phyloP scores from a whole-genome alignment of 2,797 vertebrate species.

The Pterois miles region DNA sequence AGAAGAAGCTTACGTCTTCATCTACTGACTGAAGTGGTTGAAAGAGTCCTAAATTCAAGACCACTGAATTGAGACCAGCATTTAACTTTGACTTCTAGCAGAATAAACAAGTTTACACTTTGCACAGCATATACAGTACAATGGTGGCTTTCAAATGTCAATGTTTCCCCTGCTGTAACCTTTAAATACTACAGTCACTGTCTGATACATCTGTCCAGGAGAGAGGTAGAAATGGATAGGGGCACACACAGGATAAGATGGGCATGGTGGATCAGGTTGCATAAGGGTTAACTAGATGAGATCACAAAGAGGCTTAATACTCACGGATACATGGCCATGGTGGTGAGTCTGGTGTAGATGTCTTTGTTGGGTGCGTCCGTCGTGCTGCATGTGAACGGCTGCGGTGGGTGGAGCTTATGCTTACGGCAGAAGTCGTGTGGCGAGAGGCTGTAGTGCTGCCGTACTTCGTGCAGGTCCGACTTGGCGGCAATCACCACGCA shows the following conservation, averaged over 20 bases:
- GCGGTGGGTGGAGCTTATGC: conserved; percentile 98
- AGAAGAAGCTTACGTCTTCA: too few species aligned
- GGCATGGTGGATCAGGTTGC: background rate
- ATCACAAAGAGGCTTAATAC: conserved; percentile 72
- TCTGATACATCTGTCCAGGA: background rate
- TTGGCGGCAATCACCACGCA: conserved; percentile 94
- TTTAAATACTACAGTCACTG: background rate
- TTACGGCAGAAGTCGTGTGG: conserved; percentile 96
- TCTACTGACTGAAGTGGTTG: background rate
- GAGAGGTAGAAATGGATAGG: background rate
- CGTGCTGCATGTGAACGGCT: conserved; percentile 93
- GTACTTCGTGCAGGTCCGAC: conserved; percentile 95
- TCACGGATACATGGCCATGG: conserved; percentile 99
- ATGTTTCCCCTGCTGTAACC: background rate
- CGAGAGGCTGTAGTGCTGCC: conserved; percentile 90
- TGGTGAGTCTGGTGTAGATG: conserved; percentile 96
- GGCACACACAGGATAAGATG: background rate
- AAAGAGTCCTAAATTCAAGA: background rate
- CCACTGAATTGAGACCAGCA: background rate
- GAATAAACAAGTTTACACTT: background rate
- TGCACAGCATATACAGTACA: background rate
- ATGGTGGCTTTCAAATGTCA: background rate
- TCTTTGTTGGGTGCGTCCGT: conserved; percentile 90
- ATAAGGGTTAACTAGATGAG: background rate
- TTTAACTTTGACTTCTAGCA: background rate